phyloP scores from a whole-genome alignment of 1,140 invertebrate species.

The Leptopilina clavipes region DNA sequence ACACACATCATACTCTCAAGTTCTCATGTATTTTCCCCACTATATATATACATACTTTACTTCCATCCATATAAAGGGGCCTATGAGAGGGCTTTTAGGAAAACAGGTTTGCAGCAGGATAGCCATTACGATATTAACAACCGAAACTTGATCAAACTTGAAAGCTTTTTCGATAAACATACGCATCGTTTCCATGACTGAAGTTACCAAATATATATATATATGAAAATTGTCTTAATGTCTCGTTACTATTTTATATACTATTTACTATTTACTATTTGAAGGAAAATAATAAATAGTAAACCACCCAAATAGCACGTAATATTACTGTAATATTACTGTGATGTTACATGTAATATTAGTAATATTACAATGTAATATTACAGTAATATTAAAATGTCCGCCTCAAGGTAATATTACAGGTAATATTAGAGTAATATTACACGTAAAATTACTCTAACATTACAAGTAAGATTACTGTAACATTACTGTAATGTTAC shows the following conservation, averaged over 20 bases:
- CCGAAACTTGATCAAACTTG: conserved; percentile 37
- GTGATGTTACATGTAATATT: too few species aligned
- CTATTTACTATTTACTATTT: too few species aligned
- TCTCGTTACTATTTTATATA: conserved; percentile 23
- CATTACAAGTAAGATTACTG: too few species aligned
- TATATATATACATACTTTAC: conserved; percentile 9
- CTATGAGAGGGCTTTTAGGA: conserved; percentile 44
- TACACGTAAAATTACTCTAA: too few species aligned
- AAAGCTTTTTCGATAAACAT: conserved; percentile 39
- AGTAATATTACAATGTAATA: too few species aligned
- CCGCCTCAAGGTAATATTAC: too few species aligned
- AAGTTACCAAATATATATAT: not conserved
- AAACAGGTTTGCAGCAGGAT: conserved; percentile 29
- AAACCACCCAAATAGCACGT: too few species aligned
- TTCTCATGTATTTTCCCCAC: conserved; percentile 43
- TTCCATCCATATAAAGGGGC: conserved; percentile 38
- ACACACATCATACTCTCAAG: conserved; percentile 36
- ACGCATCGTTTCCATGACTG: not conserved
- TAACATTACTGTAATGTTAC: too few species aligned
- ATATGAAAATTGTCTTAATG: conserved; percentile 24
- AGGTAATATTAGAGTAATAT: too few species aligned
- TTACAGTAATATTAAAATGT: too few species aligned
- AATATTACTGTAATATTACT: too few species aligned
- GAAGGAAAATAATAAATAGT: too few species aligned
- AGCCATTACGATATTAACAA: conserved; percentile 53